A percentile compares a stretch with the other conserved stretches of the same genome.
These are phyloP conservation scores for Strigamia maritima DNA, from an alignment of 2,888 invertebrate species.

Conservation along the genomic window DNA sequence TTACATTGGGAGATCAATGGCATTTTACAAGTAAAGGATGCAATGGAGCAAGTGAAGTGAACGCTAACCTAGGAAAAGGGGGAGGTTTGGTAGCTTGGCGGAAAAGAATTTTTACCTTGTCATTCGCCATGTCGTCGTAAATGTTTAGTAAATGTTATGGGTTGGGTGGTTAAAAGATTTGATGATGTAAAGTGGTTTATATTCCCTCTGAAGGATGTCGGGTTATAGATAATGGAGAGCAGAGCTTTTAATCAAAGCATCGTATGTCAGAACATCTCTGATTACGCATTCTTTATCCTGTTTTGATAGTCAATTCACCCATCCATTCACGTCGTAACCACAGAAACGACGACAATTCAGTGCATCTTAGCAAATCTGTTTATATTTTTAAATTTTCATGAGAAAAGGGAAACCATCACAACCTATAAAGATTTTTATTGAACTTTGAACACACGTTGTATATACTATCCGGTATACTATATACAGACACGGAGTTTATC, in stretches of 20 bases:
- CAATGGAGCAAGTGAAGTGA: not conserved
- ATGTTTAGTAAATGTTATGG: not conserved
- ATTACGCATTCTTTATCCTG: not conserved
- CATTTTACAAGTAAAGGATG: conserved; percentile 10
- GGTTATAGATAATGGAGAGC: not conserved
- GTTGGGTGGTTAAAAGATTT: not conserved
- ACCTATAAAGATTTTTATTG: not conserved
- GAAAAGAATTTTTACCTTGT: not conserved
- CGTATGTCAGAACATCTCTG: not conserved
- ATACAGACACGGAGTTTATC: not conserved
- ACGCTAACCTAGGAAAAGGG: not conserved
- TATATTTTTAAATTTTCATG: not conserved
- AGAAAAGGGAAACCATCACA: not conserved
- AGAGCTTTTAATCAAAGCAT: not conserved
- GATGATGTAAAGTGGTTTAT: not conserved
- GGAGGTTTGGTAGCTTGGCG: not conserved
- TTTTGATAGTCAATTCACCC: not conserved
- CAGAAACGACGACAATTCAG: not conserved
- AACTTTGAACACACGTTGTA: not conserved
- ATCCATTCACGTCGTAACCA: not conserved
- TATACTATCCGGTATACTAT: not conserved
- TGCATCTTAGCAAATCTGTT: not conserved
- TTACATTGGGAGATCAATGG: not conserved
- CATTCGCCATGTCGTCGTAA: not conserved
- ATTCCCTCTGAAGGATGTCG: not conserved